Evolutionary conservation across 2,888 invertebrate genomes (phyloP), one percentile per base, ranked within the genome.

Genomic region (Morinoia aosen): DNA sequence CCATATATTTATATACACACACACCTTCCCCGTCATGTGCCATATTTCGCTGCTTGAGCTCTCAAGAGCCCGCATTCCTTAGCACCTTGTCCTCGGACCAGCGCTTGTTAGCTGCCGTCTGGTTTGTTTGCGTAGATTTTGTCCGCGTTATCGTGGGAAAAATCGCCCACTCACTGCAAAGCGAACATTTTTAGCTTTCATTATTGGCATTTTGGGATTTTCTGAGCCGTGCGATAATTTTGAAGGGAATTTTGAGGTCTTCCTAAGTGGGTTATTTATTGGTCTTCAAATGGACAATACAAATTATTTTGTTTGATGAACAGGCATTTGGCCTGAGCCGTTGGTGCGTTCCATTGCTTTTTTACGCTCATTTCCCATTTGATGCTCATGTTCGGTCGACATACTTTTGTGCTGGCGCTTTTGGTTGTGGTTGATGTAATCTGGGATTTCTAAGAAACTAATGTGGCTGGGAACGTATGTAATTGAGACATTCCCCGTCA

Each of bases 141-240:
- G 76, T 76, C 76, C 76, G 90, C 90, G 12, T 90, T 90, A 90
- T 90, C 90, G 90, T 90, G 90, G 48, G 90, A 90, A 90, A 90
- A 48, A 90, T 90, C 90, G 40, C 48, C 48, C 90, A 90, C 39
- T 90, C 48, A 90, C 90, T 11, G 39, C 90, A 14, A 40, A 11
- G 39, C 39, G 90, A 39, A 40, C 90, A 11, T 90, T 90, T 90
- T 90, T 90, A 90, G 90, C 90, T 39, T 12, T 40, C 39, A 39
- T 90, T 90, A 39, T 39, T 33, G 19, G 90, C 48, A 40, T 90
- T 39, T 90, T 90, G 39, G 10, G 90, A 90, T 76, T 76, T 76
- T 76, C 25, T 33, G 76, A 33, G 76, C 76, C 76, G 76, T 76
- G 76, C 76, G 76, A 76, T 76, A 76, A 76, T 25, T 76, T 76